A percentile compares a stretch with the other conserved stretches of the same genome.
phyloP scores from a whole-genome alignment of 1,140 invertebrate species.

The Bemisia tabaci region DNA sequence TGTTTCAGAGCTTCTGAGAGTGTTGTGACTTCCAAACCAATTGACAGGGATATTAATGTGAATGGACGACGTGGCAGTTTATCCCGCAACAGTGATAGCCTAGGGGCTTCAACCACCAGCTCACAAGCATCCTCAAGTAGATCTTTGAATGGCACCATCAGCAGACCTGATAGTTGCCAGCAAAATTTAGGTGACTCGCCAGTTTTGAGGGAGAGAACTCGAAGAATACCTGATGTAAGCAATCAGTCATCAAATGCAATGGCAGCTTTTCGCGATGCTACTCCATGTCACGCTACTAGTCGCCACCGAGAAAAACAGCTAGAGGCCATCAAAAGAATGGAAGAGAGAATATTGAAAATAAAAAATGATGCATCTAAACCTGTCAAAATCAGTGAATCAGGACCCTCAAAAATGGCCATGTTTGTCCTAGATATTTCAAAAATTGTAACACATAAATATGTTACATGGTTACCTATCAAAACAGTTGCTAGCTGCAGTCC shows the following conservation, averaged over 20 bases:
- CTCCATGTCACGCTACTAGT: neutral
- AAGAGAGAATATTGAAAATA: conserved; percentile 35
- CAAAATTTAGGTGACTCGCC: neutral
- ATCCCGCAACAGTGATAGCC: conserved; percentile 16
- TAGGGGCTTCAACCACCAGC: conserved; percentile 5
- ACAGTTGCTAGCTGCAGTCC: conserved; percentile 50
- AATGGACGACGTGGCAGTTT: conserved; percentile 48
- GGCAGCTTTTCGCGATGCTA: neutral
- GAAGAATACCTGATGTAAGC: neutral
- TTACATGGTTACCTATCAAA: conserved; percentile 62
- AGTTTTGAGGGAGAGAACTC: neutral
- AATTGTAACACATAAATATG: conserved; percentile 42
- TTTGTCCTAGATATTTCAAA: conserved; percentile 76
- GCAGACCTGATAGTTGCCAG: neutral
- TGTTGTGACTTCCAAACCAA: conserved; percentile 14
- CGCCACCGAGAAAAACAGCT: conserved; percentile 38
- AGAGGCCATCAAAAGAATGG: conserved; percentile 43
- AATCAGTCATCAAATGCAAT: conserved; percentile 1
- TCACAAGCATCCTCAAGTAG: neutral
- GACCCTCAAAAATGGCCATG: conserved; percentile 42
- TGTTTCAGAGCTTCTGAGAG: conserved; percentile 13
- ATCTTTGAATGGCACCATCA: neutral
- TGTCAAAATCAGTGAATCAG: neutral
- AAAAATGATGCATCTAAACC: conserved; percentile 18
- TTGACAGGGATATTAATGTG: conserved; percentile 54